These are phyloP conservation scores for Malacosoma neustria DNA, from an alignment of 2,888 invertebrate species.

Conservation along the genomic window DNA sequence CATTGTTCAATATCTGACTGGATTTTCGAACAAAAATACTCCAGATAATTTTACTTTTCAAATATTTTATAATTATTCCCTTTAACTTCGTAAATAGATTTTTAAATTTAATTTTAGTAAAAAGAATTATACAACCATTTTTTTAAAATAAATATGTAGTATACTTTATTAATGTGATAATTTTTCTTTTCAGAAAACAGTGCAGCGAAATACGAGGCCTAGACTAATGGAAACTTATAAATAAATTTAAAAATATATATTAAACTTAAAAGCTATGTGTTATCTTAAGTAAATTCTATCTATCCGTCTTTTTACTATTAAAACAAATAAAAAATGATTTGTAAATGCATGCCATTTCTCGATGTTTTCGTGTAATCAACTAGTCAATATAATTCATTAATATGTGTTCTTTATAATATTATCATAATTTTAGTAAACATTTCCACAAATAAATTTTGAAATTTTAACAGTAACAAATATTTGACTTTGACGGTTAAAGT, in stretches of 20 bases:
- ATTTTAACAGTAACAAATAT: not conserved
- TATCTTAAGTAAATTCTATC: constrained; percentile 24
- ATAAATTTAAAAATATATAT: constrained; percentile 27
- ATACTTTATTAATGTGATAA: no score
- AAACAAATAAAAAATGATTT: no score
- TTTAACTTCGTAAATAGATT: no score
- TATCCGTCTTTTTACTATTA: constrained; percentile 11
- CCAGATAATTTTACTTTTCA: no score
- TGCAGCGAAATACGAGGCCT: constrained; percentile 53
- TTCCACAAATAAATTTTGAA: not conserved
- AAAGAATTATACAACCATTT: no score
- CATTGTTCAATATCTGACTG: no score
- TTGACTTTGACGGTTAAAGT: constrained; percentile 30
- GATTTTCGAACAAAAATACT: no score
- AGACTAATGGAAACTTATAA: constrained; percentile 40
- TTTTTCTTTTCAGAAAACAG: constrained; percentile 43
- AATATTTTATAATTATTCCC: no score
- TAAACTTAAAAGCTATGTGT: constrained; percentile 35
- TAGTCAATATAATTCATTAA: not conserved
- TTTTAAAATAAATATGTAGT: no score
- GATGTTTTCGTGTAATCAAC: no score
- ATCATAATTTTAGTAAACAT: not conserved
- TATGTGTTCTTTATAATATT: not conserved
- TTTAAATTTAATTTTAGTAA: no score
- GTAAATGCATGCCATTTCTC: no score